phyloP scores from a whole-genome alignment of 2,113 vertebrate genomes.

The Macrotus californicus region DNA sequence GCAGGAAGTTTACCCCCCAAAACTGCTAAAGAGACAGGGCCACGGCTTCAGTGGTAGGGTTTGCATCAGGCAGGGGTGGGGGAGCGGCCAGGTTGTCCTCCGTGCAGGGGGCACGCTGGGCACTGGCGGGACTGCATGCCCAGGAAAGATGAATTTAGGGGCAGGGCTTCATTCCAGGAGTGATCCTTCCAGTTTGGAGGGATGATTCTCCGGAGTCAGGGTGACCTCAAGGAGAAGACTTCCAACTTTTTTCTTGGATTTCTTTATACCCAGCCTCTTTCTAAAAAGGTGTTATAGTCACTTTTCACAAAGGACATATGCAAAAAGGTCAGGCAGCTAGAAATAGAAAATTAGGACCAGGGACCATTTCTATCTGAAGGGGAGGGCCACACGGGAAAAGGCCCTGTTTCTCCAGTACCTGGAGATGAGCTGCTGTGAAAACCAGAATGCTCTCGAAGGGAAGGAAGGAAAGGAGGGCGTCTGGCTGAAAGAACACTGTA shows the following conservation, averaged over 20 bases:
- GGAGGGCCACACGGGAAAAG: neutral
- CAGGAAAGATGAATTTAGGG: conserved; percentile 1
- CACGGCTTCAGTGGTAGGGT: neutral
- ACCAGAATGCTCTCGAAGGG: neutral
- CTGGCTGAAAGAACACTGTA: neutral
- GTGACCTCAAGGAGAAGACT: conserved; percentile 60
- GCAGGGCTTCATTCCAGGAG: neutral
- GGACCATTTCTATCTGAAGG: neutral
- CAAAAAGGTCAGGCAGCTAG: conserved; percentile 62
- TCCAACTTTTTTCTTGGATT: conserved; percentile 28
- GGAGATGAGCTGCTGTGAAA: neutral
- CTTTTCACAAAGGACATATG: conserved; percentile 58
- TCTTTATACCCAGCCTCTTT: conserved; percentile 63
- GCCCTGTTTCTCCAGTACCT: neutral
- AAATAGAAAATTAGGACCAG: conserved; percentile 50
- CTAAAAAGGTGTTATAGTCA: conserved; percentile 49
- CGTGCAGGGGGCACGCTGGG: neutral
- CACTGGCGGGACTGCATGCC: neutral
- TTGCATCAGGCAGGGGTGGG: neutral
- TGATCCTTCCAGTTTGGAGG: neutral
- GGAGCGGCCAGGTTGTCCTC: neutral
- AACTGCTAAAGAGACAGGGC: neutral
- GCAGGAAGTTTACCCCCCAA: neutral
- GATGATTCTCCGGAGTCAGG: neutral
- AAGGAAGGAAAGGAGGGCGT: neutral